Conservation (phyloP, 2,797 vertebrate species). For the Pygocentrus nattereri region DNA sequence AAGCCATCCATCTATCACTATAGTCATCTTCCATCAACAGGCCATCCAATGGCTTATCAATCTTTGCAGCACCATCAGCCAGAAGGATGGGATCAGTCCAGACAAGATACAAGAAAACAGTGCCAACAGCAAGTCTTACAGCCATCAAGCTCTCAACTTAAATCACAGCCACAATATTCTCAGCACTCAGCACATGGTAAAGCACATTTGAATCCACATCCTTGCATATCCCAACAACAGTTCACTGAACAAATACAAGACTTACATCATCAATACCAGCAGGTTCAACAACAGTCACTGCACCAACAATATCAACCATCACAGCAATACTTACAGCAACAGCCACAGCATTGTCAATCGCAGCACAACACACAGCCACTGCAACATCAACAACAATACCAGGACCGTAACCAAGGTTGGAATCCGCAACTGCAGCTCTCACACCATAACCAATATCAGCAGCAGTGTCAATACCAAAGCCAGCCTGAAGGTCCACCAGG, state of each 20-base stretch:
- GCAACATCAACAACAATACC: constrained; percentile 58
- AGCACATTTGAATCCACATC: constrained; percentile 55
- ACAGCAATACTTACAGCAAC: constrained; percentile 56
- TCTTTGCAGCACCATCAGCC: constrained; percentile 46
- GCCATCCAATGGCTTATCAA: constrained; percentile 47
- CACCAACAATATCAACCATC: constrained; percentile 60
- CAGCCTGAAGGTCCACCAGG: not conserved
- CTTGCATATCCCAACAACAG: constrained; percentile 36
- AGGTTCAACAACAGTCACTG: constrained; percentile 38
- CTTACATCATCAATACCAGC: constrained; percentile 47
- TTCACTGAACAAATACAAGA: constrained; percentile 42
- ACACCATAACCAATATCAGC: constrained; percentile 27
- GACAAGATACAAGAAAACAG: constrained; percentile 45
- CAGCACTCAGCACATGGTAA: constrained; percentile 45
- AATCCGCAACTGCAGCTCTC: constrained; percentile 46
- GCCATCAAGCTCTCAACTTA: constrained; percentile 12
- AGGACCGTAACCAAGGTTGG: constrained; percentile 41
- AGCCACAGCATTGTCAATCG: constrained; percentile 53
- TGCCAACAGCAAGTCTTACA: constrained; percentile 38
- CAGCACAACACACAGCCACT: constrained; percentile 43
- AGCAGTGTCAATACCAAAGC: constrained; percentile 33
- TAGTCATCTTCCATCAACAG: constrained; percentile 61
- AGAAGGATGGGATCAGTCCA: constrained; percentile 45
- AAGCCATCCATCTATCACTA: constrained; percentile 78
- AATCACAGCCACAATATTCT: constrained; percentile 40